Evolutionary conservation across 92 coral and sea anemone genomes (phyloP).

Genomic region (Epizoanthus stellaris): DNA sequence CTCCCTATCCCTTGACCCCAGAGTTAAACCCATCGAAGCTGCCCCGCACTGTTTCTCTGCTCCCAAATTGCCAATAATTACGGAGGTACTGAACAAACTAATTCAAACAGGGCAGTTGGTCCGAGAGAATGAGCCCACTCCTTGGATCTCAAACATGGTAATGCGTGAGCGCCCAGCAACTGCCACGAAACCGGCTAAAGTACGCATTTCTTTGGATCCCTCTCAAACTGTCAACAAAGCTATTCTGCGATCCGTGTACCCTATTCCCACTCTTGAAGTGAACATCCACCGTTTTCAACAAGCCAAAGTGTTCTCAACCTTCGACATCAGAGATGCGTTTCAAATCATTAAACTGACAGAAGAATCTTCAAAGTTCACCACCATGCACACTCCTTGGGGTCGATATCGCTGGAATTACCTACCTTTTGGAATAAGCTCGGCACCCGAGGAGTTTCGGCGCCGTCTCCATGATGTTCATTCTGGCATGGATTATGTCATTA

Average conservation of each 20-base stretch:
- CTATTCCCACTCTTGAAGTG: constrained; percentile 62
- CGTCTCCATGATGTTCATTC: constrained; percentile 60
- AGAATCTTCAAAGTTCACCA: too few relatives aligned
- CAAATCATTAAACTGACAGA: too few relatives aligned
- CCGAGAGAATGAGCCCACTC: constrained; percentile 54
- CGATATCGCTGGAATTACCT: constrained; percentile 61
- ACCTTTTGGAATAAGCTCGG: constrained; percentile 31
- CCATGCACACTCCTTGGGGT: constrained; percentile 30
- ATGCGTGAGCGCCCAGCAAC: constrained; percentile 41
- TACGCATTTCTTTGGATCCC: constrained; percentile 58
- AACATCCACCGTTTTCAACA: constrained; percentile 59
- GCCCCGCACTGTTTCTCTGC: background rate
- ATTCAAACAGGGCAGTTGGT: constrained; percentile 40
- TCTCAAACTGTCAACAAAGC: constrained; percentile 64
- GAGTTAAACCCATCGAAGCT: constrained; percentile 59
- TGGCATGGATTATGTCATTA: constrained; percentile 50
- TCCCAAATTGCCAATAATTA: constrained; percentile 54
- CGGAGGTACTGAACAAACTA: constrained; percentile 23
- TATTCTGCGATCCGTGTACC: constrained; percentile 52
- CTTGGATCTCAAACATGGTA: constrained; percentile 70
- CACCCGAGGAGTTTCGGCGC: constrained; percentile 62
- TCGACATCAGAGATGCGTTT: too few relatives aligned
- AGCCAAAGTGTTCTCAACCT: constrained; percentile 53
- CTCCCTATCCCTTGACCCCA: constrained; percentile 55
- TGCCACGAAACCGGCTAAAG: constrained; percentile 43